A percentile compares a stretch with the other conserved stretches of the same genome.
Evolutionary conservation across 2,797 vertebrate species (phyloP).

Genomic region (Poecilia gillii): DNA sequence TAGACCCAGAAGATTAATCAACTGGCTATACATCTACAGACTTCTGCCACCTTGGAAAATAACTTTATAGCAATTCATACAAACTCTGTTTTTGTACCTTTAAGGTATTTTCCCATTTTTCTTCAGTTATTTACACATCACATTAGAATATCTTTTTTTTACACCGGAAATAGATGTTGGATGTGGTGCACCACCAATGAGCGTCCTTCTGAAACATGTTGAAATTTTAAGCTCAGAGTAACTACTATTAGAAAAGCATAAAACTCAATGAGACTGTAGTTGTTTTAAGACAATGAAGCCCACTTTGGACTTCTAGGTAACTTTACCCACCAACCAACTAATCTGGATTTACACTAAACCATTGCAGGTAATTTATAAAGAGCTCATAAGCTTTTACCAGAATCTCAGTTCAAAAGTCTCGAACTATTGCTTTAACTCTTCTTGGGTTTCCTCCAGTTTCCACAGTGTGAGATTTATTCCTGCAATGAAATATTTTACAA

Average conservation of each 20-base stretch:
- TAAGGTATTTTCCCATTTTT: neutral
- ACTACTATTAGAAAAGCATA: neutral
- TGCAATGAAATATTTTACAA: neutral
- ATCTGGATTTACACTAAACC: neutral
- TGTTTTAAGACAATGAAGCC: neutral
- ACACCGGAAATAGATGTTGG: neutral
- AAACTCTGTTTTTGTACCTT: neutral
- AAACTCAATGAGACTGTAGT: neutral
- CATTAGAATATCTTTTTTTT: neutral
- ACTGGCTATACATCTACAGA: neutral
- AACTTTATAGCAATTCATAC: neutral
- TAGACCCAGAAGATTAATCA: neutral
- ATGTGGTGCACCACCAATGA: neutral
- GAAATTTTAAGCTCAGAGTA: neutral
- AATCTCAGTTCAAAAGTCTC: neutral
- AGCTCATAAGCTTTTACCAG: neutral
- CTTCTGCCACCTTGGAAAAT: neutral
- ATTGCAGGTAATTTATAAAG: neutral
- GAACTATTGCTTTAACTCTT: neutral
- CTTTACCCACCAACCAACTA: neutral
- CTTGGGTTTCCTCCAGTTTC: neutral
- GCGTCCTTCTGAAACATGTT: neutral
- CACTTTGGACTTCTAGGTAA: neutral
- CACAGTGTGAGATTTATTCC: neutral
- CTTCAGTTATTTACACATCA: neutral